Evolutionary conservation across 2,888 invertebrate genomes (phyloP), one percentile per base, ranked within the genome.

Genomic region (Orthosia cruda): DNA sequence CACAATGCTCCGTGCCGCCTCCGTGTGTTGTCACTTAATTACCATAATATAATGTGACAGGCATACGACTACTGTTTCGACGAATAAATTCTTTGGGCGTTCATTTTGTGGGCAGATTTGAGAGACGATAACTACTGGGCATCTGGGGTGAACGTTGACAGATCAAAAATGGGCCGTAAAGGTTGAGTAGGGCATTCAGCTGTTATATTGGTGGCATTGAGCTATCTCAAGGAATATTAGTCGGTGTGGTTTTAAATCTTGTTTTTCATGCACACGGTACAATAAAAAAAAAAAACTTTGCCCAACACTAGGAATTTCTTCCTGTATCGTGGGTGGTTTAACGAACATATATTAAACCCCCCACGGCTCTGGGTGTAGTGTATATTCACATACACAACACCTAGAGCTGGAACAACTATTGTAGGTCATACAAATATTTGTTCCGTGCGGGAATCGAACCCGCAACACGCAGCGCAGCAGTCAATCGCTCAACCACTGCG

Each of bases 21-120:
- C 15, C 62, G 45, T 47, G 49, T 13, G 72, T 63, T 78, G 66
- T 71, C 80, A 74, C 70, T 63, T 61, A 61, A 88, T 86, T 86
- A 88, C 62, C 81, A 86, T 88, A 88, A 82, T 80, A 45, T 82
- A 71, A 88, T 83, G 69, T 84, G 77, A 75, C 73, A 26, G 61
- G 64, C 67, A 65, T 80, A 32, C 58, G 69, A 67, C 77, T 74
- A 70, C 72, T 65, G 61, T 76, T 74, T 76, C 74, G 26, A 54
- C 50, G 64, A 68, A 75, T 75, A 59, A 50, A 64, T 47, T 16
- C 20, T 50, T 49, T 69, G 62, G 12, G 62, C 59, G 66, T 65
- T 68, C 16, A 16, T 57, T 72, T 73, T 20, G 13, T 75, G 61
- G 26, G 52, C 45, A 59, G 57, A 74, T 71, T 62, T 57, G 13